A percentile compares a stretch with the other conserved stretches of the same genome.
phyloP scores from a whole-genome alignment of 2,113 vertebrate species.

The Anser cygnoides region DNA sequence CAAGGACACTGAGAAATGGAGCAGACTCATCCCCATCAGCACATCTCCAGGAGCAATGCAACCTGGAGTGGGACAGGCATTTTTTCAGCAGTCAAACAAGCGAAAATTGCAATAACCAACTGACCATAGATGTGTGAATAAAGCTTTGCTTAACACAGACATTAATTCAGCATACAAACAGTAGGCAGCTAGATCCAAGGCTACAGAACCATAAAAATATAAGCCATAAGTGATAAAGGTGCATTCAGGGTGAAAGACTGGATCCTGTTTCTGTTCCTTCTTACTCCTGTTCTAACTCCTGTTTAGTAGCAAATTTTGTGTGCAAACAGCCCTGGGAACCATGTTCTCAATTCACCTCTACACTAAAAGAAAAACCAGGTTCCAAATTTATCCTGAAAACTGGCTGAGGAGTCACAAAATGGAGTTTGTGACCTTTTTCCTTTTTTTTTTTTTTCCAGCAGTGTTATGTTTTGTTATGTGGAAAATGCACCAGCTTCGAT shows the following conservation, averaged over 20 bases:
- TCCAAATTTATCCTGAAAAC: neutral
- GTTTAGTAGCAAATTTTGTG: neutral
- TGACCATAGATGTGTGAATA: neutral
- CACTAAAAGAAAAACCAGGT: neutral
- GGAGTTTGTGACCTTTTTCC: neutral
- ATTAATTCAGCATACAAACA: neutral
- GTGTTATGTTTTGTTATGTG: too few relatives aligned
- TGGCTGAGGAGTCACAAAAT: neutral
- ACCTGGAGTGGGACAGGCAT: neutral
- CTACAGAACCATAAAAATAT: neutral
- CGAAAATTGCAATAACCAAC: neutral
- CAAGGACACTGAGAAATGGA: neutral
- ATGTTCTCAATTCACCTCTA: neutral
- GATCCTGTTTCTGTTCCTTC: neutral
- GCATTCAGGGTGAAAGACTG: neutral
- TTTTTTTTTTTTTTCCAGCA: neutral
- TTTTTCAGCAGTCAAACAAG: neutral
- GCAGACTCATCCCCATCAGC: neutral
- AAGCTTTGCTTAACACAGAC: neutral
- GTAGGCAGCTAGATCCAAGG: neutral
- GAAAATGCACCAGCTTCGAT: neutral
- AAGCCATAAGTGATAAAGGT: neutral
- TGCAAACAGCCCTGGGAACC: neutral
- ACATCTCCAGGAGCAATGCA: neutral
- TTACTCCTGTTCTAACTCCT: neutral